Evolutionary conservation across 2,888 invertebrate genomes (phyloP).

Genomic region (Gymnosoma rotundatum): DNA sequence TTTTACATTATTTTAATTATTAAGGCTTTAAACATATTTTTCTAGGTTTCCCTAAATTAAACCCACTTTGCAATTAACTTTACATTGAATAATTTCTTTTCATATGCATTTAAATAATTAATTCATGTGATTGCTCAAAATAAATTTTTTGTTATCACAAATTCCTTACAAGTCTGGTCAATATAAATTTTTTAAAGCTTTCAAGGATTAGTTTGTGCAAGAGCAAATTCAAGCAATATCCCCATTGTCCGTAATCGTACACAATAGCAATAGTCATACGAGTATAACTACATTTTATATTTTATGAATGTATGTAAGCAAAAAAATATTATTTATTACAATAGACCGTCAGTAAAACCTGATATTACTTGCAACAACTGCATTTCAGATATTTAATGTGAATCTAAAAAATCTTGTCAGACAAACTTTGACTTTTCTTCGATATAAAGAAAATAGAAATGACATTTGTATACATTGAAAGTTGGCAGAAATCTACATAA

Average conservation of each 20-base stretch:
- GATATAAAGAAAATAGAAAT: constrained; percentile 24
- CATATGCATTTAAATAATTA: too few species aligned
- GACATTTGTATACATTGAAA: constrained; percentile 43
- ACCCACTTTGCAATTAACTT: too few species aligned
- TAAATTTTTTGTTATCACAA: too few species aligned
- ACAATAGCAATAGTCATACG: background rate
- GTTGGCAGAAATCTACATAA: constrained; percentile 45
- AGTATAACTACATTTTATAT: background rate
- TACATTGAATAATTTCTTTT: too few species aligned
- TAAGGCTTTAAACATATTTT: too few species aligned
- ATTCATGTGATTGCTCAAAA: too few species aligned
- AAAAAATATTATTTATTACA: constrained; percentile 36
- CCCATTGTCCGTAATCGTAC: constrained; percentile 18
- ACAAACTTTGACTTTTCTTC: constrained; percentile 52
- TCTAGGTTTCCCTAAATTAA: too few species aligned
- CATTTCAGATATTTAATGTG: constrained; percentile 8
- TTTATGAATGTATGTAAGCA: background rate
- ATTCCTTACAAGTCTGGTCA: too few species aligned
- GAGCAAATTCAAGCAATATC: constrained; percentile 2
- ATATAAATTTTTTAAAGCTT: too few species aligned
- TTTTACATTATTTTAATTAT: too few species aligned
- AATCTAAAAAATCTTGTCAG: constrained; percentile 57
- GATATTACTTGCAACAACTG: constrained; percentile 11
- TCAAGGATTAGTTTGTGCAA: constrained; percentile 7
- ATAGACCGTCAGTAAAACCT: constrained; percentile 40